Evolutionary conservation across 2,888 invertebrate genomes (phyloP).

Genomic region (Lithophane semibrunnea): DNA sequence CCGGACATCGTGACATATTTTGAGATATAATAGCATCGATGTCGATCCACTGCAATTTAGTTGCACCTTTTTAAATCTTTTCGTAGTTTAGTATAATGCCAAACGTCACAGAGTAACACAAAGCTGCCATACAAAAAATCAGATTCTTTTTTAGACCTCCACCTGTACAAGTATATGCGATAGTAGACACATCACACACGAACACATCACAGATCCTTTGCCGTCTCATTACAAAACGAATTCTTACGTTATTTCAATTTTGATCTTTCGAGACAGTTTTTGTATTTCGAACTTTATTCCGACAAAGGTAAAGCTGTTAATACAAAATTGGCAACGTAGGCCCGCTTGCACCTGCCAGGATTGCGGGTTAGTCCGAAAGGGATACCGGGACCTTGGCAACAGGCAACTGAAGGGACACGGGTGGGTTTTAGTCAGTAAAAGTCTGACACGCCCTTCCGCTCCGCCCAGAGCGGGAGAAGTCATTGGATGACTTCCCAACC

Average conservation of each 20-base stretch:
- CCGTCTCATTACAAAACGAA: neutral
- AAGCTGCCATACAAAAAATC: neutral
- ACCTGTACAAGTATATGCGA: neutral
- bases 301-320: too few relatives aligned
- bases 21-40: neutral
- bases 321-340: too few relatives aligned
- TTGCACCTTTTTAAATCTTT: neutral
- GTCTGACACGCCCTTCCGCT: too few relatives aligned
- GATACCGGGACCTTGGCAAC: too few relatives aligned
- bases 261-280: neutral
- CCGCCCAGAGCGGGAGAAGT: too few relatives aligned
- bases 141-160: neutral
- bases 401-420: too few relatives aligned
- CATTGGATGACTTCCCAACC: too few relatives aligned
- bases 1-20: neutral
- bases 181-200: neutral
- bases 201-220: neutral
- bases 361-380: too few relatives aligned
- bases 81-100: neutral
- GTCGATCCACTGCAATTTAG: neutral
- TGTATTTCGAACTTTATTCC: too few relatives aligned
- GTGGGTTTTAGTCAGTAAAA: too few relatives aligned
- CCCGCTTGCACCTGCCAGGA: too few relatives aligned
- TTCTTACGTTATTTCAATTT: neutral
- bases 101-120: neutral